phyloP scores from a whole-genome alignment of 2,888 invertebrate genomes.

The Agrochola macilenta region DNA sequence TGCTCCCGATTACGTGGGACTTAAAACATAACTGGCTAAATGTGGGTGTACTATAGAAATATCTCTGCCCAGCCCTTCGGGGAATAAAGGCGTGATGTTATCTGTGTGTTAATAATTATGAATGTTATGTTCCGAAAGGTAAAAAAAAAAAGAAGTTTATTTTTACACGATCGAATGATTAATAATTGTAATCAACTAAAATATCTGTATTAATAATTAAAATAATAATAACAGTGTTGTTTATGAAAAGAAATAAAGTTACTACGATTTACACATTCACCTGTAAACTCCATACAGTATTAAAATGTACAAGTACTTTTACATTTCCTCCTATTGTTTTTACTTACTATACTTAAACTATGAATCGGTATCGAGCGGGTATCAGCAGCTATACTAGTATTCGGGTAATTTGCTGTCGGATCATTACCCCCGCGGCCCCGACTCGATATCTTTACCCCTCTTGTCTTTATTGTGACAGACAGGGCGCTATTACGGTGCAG shows the following conservation, averaged over 20 bases:
- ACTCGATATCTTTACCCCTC: slow-evolving; percentile 67
- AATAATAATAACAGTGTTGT: too few relatives aligned
- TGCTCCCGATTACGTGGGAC: too few relatives aligned
- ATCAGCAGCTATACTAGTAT: slow-evolving; percentile 22
- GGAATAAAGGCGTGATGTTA: too few relatives aligned
- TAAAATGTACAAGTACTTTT: background rate
- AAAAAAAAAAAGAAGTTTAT: too few relatives aligned
- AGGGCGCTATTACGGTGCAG: slow-evolving; percentile 29
- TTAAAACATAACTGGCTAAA: too few relatives aligned
- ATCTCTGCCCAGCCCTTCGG: too few relatives aligned
- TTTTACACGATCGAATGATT: background rate
- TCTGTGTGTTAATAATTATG: background rate
- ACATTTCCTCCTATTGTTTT: background rate
- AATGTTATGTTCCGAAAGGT: background rate
- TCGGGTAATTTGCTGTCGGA: slow-evolving; percentile 67
- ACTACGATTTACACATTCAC: too few relatives aligned
- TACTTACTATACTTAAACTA: slow-evolving; percentile 21
- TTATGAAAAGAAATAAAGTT: background rate
- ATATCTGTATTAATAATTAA: background rate
- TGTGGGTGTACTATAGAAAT: too few relatives aligned
- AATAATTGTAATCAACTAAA: background rate
- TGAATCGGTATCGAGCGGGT: slow-evolving; percentile 37
- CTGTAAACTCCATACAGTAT: too few relatives aligned
- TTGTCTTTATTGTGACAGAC: slow-evolving; percentile 60
- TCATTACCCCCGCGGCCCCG: slow-evolving; percentile 69